phyloP scores from a whole-genome alignment of 2,888 invertebrate genomes.

The Abrostola triplasia region DNA sequence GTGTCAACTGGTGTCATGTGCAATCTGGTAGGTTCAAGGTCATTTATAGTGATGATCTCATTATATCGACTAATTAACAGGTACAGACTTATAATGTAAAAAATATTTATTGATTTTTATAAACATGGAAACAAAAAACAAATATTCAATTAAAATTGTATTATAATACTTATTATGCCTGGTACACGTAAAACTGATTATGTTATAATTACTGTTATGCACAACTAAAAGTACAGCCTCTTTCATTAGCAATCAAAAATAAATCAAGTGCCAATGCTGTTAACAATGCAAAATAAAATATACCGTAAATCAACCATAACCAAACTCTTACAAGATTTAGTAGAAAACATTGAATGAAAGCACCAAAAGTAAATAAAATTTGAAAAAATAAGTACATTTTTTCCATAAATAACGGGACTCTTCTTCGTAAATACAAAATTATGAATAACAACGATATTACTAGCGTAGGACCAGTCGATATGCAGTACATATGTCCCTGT shows the following conservation, averaged over 20 bases:
- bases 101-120: background rate
- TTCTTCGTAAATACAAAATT: slow-evolving; percentile 78
- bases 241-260: slow-evolving; percentile 83
- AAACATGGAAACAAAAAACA: slow-evolving; percentile 45
- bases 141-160: slow-evolving; percentile 39
- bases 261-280: slow-evolving; percentile 78
- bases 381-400: slow-evolving; percentile 86
- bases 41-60: background rate
- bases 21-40: background rate
- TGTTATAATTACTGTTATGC: slow-evolving; percentile 63
- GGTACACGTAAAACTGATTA: slow-evolving; percentile 46
- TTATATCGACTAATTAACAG: background rate
- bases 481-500: slow-evolving; percentile 84
- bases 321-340: slow-evolving; percentile 78
- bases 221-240: slow-evolving; percentile 85
- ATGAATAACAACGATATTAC: slow-evolving; percentile 81
- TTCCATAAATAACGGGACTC: slow-evolving; percentile 84
- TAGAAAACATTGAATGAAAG: slow-evolving; percentile 83
- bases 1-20: background rate
- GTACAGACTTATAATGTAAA: background rate
- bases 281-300: slow-evolving; percentile 79
- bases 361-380: slow-evolving; percentile 84
- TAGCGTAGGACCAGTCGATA: slow-evolving; percentile 81
- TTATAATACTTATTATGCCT: slow-evolving; percentile 44
- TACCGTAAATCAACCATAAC: slow-evolving; percentile 82